Evolutionary conservation across 2,888 invertebrate species (phyloP).

Genomic region (Sympetrum striolatum): DNA sequence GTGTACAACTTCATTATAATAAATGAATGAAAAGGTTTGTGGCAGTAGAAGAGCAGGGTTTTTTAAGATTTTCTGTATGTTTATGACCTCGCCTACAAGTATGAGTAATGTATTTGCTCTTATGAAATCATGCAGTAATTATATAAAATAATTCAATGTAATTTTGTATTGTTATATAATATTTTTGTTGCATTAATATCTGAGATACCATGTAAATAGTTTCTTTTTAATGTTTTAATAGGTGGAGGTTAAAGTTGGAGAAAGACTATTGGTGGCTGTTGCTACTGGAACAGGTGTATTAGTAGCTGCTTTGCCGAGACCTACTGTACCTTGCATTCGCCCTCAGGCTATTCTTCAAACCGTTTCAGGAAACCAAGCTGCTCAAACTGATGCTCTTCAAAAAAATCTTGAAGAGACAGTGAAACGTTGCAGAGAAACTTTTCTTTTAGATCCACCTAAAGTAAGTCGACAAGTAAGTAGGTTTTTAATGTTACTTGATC

Average conservation of each 20-base stretch:
- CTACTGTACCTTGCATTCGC: slow-evolving; percentile 72
- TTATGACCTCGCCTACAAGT: too few relatives aligned
- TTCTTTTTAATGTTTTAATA: slow-evolving; percentile 49
- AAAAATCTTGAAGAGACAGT: slow-evolving; percentile 74
- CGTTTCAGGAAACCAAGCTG: slow-evolving; percentile 69
- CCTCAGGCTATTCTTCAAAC: slow-evolving; percentile 58
- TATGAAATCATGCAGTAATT: too few relatives aligned
- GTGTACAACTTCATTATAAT: too few relatives aligned
- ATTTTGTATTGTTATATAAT: too few relatives aligned
- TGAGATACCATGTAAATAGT: not conserved
- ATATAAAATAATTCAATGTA: too few relatives aligned
- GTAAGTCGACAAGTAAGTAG: slow-evolving; percentile 52
- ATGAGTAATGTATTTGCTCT: too few relatives aligned
- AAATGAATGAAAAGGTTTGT: too few relatives aligned
- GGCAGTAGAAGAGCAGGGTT: too few relatives aligned
- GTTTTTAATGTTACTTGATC: not conserved
- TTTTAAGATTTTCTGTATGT: too few relatives aligned
- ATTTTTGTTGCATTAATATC: too few relatives aligned
- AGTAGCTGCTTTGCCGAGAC: slow-evolving; percentile 78
- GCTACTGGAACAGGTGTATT: slow-evolving; percentile 88
- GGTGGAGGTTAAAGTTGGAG: slow-evolving; percentile 83
- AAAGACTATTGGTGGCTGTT: slow-evolving; percentile 84
- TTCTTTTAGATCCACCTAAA: slow-evolving; percentile 64
- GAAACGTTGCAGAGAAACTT: slow-evolving; percentile 74
- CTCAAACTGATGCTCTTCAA: slow-evolving; percentile 69